A percentile compares a stretch with the other conserved stretches of the same genome.
Conservation (phyloP, 2,888 invertebrate genomes). For the Drosophila putrida region DNA sequence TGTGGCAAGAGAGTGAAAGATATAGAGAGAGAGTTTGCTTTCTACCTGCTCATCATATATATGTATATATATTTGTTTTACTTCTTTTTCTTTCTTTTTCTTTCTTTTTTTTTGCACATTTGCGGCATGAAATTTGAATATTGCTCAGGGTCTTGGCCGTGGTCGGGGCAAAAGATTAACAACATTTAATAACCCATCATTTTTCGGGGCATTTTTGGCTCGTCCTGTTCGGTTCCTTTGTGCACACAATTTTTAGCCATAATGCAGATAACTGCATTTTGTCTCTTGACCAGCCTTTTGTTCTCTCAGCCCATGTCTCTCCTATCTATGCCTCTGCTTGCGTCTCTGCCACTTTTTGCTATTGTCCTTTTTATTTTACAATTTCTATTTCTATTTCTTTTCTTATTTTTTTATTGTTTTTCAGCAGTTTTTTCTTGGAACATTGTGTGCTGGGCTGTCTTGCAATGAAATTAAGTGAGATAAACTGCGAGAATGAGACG, state of each 20-base stretch:
- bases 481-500: not conserved
- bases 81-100: constrained; percentile 18
- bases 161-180: constrained; percentile 68
- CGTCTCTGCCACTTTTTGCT: constrained; percentile 67
- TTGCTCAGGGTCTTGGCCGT: constrained; percentile 26
- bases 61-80: constrained; percentile 41
- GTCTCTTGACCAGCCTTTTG: constrained; percentile 50
- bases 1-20: constrained; percentile 27
- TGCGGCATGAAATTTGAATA: constrained; percentile 74
- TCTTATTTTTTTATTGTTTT: constrained; percentile 62
- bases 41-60: constrained; percentile 54
- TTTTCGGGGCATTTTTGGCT: constrained; percentile 50
- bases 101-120: constrained; percentile 30
- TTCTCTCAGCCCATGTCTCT: constrained; percentile 22
- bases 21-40: not conserved
- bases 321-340: constrained; percentile 5
- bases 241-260: constrained; percentile 61
- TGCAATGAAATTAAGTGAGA: constrained; percentile 37
- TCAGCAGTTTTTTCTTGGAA: constrained; percentile 57
- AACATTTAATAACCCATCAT: constrained; percentile 80
- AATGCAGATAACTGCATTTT: constrained; percentile 75
- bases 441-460: constrained; percentile 12
- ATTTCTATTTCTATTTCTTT: constrained; percentile 40
- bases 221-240: constrained; percentile 51
- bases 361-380: constrained; percentile 66